These are phyloP conservation scores for Scolopax bukidnonensis DNA, from an alignment of 2,797 vertebrate species.

Conservation along the genomic window DNA sequence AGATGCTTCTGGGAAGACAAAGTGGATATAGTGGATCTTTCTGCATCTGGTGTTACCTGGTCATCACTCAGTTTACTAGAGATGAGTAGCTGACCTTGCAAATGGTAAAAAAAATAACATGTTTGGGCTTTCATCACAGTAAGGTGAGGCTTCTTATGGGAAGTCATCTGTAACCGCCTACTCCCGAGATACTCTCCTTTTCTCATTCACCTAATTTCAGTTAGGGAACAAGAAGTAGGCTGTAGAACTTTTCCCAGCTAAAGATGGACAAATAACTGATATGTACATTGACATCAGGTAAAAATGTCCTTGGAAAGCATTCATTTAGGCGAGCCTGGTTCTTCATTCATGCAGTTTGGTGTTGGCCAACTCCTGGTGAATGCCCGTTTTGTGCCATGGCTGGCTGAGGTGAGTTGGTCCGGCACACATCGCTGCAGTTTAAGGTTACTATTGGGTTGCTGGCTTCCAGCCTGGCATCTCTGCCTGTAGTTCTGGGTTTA, in stretches of 20 bases:
- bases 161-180: not conserved
- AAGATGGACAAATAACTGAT: not conserved
- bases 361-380: not conserved
- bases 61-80: not conserved
- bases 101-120: not conserved
- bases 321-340: not conserved
- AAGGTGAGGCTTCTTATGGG: not conserved
- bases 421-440: rapidly evolving
- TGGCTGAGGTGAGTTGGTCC: not conserved
- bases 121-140: not conserved
- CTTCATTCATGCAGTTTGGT: not conserved
- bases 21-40: not conserved
- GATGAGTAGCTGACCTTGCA: not conserved
- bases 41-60: not conserved
- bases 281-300: not conserved
- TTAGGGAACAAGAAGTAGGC: not conserved
- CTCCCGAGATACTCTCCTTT: not conserved
- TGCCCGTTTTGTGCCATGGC: rapidly evolving
- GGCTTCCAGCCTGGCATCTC: not conserved
- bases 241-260: not conserved
- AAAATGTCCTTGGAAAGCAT: not conserved
- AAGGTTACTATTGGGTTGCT: not conserved
- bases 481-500: not conserved
- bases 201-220: not conserved
- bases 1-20: not conserved